These are phyloP conservation scores for Conus ventricosus DNA, from an alignment of 1,140 invertebrate species.

Conservation along the genomic window DNA sequence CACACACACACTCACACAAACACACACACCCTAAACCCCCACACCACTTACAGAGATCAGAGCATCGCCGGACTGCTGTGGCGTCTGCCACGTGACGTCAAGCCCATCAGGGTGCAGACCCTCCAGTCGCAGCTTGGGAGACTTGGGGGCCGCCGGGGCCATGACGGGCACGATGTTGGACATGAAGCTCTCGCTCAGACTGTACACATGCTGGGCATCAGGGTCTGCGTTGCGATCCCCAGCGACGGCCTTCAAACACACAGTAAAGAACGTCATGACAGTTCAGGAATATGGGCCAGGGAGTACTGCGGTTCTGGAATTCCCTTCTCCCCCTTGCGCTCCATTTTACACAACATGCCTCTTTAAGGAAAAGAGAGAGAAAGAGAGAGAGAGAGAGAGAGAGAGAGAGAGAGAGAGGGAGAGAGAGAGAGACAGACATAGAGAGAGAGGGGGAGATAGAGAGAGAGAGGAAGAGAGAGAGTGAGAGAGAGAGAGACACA, in stretches of 20 bases:
- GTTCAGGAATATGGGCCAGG: neutral
- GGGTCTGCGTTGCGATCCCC: slow-evolving; percentile 64
- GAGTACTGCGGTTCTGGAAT: too few species aligned
- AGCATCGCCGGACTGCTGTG: slow-evolving; percentile 73
- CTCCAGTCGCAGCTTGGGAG: slow-evolving; percentile 70
- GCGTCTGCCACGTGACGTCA: slow-evolving; percentile 72
- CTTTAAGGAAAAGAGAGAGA: too few species aligned
- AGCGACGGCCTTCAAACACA: slow-evolving; percentile 58
- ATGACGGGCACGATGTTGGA: slow-evolving; percentile 72
- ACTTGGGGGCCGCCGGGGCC: slow-evolving; percentile 69
- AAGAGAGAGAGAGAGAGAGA: too few species aligned
- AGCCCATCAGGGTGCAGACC: slow-evolving; percentile 71
- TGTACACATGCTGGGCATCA: slow-evolving; percentile 65
- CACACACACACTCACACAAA: neutral
- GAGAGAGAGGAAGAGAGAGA: too few species aligned
- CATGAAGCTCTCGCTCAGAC: slow-evolving; percentile 66
- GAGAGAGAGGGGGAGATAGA: too few species aligned
- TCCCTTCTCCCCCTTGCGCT: too few species aligned
- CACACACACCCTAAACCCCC: neutral
- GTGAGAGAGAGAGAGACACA: too few species aligned
- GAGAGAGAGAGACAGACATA: too few species aligned
- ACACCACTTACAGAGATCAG: slow-evolving; percentile 66
- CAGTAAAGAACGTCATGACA: neutral
- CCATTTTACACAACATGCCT: too few species aligned
- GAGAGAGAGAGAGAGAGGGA: too few species aligned